A percentile compares a stretch with the other conserved stretches of the same genome.
Evolutionary conservation across 2,797 vertebrate genomes (phyloP).

Genomic region (Vultur gryphus): DNA sequence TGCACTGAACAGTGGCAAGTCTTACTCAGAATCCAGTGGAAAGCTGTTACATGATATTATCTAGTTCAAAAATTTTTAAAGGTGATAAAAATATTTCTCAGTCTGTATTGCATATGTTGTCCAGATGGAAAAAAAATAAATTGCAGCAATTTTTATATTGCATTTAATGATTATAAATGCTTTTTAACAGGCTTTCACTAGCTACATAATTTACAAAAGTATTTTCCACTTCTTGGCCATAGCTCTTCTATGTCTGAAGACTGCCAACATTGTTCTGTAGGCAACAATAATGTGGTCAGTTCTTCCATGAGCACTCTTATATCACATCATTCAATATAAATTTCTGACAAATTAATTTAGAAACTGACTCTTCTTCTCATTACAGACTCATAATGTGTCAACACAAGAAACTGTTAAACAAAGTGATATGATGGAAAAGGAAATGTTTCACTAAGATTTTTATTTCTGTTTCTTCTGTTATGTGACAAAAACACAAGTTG

Average conservation of each 20-base stretch:
- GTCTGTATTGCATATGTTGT: background rate
- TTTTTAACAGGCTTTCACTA: background rate
- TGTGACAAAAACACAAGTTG: slow-evolving; percentile 18
- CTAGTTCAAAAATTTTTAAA: background rate
- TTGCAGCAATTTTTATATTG: background rate
- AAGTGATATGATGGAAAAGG: slow-evolving; percentile 12
- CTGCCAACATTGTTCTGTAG: background rate
- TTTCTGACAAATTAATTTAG: background rate
- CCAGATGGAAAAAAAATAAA: background rate
- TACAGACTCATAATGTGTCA: background rate
- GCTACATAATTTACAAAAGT: background rate
- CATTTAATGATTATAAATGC: background rate
- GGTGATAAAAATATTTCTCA: background rate
- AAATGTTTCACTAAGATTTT: slow-evolving; percentile 25
- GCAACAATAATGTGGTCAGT: background rate
- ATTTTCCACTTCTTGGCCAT: background rate
- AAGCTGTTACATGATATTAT: background rate
- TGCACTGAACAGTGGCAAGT: background rate
- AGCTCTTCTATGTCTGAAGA: background rate
- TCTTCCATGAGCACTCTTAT: background rate
- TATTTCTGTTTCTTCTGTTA: slow-evolving; percentile 42
- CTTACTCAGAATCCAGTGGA: background rate
- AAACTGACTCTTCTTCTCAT: background rate
- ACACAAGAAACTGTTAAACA: background rate
- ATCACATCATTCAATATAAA: background rate